Percentiles rank a stretch among this genome's conserved stretches.
Evolutionary conservation across 2,888 invertebrate genomes (phyloP).

Genomic region (Ctena decussata): DNA sequence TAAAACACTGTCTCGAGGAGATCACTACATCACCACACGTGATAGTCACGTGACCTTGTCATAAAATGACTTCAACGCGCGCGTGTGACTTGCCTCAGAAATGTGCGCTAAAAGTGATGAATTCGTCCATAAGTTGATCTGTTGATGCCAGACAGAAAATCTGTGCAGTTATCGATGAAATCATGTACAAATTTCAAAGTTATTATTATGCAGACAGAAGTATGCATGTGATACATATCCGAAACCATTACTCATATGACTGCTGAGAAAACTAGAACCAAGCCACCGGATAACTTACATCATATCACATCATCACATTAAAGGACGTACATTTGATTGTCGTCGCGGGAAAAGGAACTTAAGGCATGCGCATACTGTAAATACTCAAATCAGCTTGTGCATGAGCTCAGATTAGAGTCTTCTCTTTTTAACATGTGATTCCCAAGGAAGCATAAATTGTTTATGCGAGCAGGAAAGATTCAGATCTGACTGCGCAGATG

Average conservation of each 20-base stretch:
- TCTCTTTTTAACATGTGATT: no score
- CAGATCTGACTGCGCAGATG: no score
- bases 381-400: no score
- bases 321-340: background rate
- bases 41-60: constrained; percentile 47
- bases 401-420: no score
- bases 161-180: background rate
- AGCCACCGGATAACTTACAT: background rate
- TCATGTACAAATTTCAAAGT: background rate
- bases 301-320: background rate
- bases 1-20: constrained; percentile 66
- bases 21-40: constrained; percentile 43
- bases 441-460: no score
- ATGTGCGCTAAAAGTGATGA: background rate
- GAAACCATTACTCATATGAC: background rate
- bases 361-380: no score
- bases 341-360: no score
- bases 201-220: background rate
- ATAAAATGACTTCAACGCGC: constrained; percentile 57
- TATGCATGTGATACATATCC: background rate
- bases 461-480: no score
- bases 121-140: background rate
- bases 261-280: background rate
- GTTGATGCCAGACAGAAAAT: background rate
- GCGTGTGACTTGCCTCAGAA: background rate